These are phyloP conservation scores for Hydrozoanthus tunicans DNA, from an alignment of 64 coral and sea anemone genomes.

Conservation along the genomic window DNA sequence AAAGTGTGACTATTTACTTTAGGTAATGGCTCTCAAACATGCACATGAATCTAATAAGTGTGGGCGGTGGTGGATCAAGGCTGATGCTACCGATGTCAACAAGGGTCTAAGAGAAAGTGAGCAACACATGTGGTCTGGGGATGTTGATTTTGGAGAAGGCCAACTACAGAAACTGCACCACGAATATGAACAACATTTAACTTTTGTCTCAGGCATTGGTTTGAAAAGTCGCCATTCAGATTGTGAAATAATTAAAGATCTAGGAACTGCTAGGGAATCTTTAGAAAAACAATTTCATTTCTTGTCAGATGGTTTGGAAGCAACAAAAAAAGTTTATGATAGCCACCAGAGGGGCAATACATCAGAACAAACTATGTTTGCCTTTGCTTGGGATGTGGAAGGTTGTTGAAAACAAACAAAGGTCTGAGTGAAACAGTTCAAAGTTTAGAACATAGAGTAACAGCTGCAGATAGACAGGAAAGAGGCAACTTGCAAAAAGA, in stretches of 20 bases:
- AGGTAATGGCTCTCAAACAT: conserved; percentile 38
- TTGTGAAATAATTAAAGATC: conserved; percentile 28
- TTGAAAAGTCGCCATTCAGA: conserved; percentile 30
- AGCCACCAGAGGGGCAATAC: conserved; percentile 34
- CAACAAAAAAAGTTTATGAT: conserved; percentile 36
- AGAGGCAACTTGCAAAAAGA: conserved; percentile 42
- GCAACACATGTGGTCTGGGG: conserved; percentile 23
- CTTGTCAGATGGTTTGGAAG: conserved; percentile 16
- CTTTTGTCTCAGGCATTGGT: conserved; percentile 19
- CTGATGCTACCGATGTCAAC: conserved; percentile 48
- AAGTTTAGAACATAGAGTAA: background rate
- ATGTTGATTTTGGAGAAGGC: conserved; percentile 56
- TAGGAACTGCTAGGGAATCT: background rate
- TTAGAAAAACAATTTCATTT: conserved; percentile 38
- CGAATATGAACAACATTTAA: conserved; percentile 39
- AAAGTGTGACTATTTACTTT: background rate
- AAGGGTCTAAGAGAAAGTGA: conserved; percentile 37
- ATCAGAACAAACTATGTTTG: conserved; percentile 70
- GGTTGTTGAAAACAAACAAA: conserved; percentile 42
- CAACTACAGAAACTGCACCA: conserved; percentile 21
- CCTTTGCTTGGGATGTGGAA: conserved; percentile 66
- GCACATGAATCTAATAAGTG: conserved; percentile 7
- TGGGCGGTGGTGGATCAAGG: conserved; percentile 47
- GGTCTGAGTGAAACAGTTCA: conserved; percentile 23
- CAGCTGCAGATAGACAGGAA: conserved; percentile 28